Conservation (phyloP, 2,888 invertebrate genomes). For the Aromia moschata region DNA sequence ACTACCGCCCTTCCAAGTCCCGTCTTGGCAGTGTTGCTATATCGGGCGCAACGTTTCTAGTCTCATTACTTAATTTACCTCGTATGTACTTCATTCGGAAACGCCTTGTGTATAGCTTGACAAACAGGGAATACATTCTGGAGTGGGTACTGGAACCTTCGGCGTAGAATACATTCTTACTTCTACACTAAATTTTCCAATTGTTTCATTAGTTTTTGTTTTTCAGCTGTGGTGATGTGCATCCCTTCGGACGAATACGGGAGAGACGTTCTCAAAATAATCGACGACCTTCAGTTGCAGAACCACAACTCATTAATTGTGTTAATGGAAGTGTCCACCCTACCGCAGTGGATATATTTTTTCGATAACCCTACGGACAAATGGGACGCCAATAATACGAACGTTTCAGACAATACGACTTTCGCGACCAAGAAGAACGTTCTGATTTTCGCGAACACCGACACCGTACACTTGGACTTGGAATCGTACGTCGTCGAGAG, state of each 20-base stretch:
- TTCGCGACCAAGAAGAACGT: constrained; percentile 51
- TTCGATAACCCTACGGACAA: constrained; percentile 37
- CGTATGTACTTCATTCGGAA: too few species aligned
- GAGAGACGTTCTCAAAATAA: constrained; percentile 58
- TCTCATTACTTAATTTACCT: too few species aligned
- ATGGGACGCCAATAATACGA: constrained; percentile 29
- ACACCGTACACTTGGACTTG: constrained; percentile 41
- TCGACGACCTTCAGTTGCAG: constrained; percentile 62
- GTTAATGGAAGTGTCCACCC: constrained; percentile 63
- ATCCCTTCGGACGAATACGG: constrained; percentile 63
- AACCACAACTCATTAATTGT: constrained; percentile 61
- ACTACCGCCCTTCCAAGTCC: too few species aligned
- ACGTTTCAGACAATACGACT: constrained; percentile 44
- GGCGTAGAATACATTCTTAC: too few species aligned
- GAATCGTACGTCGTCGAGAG: constrained; percentile 44
- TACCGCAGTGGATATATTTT: constrained; percentile 58
- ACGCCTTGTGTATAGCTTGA: too few species aligned
- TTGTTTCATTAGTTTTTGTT: too few species aligned
- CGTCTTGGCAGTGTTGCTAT: too few species aligned
- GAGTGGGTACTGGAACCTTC: too few species aligned
- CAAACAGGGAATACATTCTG: too few species aligned
- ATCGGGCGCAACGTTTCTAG: too few species aligned
- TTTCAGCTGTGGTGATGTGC: constrained; percentile 65
- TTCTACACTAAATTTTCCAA: too few species aligned
- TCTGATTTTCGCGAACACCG: constrained; percentile 52